Conservation (phyloP, 2,888 invertebrate genomes). For the Lomographa bimaculata region DNA sequence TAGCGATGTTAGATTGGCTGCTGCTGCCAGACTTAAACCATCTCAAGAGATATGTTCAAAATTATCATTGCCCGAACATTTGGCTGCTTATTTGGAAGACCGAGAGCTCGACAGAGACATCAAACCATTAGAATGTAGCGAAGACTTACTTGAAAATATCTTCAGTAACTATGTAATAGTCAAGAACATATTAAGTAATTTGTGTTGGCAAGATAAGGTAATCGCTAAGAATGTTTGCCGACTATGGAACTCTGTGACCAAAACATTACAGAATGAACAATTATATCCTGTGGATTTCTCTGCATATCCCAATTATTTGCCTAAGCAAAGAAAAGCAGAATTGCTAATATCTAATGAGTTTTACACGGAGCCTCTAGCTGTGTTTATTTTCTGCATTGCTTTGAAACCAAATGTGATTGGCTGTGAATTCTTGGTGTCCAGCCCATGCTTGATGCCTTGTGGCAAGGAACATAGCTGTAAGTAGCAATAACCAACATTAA, state of each 20-base stretch:
- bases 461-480: conserved; percentile 65
- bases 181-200: conserved; percentile 64
- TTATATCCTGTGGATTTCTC: conserved; percentile 61
- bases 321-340: conserved; percentile 44
- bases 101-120: conserved; percentile 46
- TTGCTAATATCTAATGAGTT: conserved; percentile 58
- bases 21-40: too few relatives aligned
- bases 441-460: conserved; percentile 59
- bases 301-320: conserved; percentile 43
- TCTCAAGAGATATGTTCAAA: conserved; percentile 28
- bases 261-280: conserved; percentile 59
- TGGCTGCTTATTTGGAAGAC: conserved; percentile 56
- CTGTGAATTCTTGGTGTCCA: conserved; percentile 53
- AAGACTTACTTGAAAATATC: conserved; percentile 54
- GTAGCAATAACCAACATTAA: too few relatives aligned
- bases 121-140: conserved; percentile 46
- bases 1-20: not conserved
- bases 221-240: conserved; percentile 64
- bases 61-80: conserved; percentile 37
- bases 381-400: conserved; percentile 61
- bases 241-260: conserved; percentile 65
- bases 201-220: conserved; percentile 71
- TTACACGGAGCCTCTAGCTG: conserved; percentile 59
- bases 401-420: conserved; percentile 24
- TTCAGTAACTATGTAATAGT: conserved; percentile 71